phyloP scores from a whole-genome alignment of 1,140 invertebrate species.

The Dendrolimus kikuchii region DNA sequence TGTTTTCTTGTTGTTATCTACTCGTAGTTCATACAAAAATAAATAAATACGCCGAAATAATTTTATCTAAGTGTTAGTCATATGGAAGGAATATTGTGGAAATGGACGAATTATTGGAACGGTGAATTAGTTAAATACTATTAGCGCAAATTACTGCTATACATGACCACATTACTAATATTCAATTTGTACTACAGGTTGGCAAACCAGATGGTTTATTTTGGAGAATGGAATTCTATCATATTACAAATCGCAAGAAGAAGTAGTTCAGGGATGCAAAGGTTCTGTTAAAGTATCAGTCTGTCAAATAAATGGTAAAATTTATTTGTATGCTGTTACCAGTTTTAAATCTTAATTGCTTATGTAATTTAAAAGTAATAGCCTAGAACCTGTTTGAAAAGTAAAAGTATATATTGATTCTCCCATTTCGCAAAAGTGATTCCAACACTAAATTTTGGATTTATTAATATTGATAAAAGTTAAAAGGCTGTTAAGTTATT shows the following conservation, averaged over 20 bases:
- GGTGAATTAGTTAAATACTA: conserved; percentile 70
- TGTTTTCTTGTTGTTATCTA: too few species aligned
- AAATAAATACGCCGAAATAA: conserved; percentile 1
- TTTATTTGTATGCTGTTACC: neutral
- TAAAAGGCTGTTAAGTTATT: too few species aligned
- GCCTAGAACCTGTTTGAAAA: conserved; percentile 2
- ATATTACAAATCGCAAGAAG: conserved; percentile 88
- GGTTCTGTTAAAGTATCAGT: conserved; percentile 87
- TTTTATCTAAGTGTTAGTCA: neutral
- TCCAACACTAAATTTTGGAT: too few species aligned
- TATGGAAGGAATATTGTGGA: conserved; percentile 85
- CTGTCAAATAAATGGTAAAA: conserved; percentile 84
- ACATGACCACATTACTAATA: conserved; percentile 3
- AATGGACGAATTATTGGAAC: conserved; percentile 90
- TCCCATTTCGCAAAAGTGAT: too few species aligned
- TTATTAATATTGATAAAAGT: too few species aligned
- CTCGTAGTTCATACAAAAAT: neutral
- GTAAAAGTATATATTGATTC: neutral
- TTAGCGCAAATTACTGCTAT: conserved; percentile 3
- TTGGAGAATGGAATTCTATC: conserved; percentile 85
- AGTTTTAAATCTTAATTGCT: too few species aligned
- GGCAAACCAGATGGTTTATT: conserved; percentile 91
- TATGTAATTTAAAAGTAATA: too few species aligned
- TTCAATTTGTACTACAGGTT: conserved; percentile 73
- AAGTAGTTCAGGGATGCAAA: conserved; percentile 88